Conservation (phyloP, 2,113 vertebrate genomes). For the Pollimyrus isidori region DNA sequence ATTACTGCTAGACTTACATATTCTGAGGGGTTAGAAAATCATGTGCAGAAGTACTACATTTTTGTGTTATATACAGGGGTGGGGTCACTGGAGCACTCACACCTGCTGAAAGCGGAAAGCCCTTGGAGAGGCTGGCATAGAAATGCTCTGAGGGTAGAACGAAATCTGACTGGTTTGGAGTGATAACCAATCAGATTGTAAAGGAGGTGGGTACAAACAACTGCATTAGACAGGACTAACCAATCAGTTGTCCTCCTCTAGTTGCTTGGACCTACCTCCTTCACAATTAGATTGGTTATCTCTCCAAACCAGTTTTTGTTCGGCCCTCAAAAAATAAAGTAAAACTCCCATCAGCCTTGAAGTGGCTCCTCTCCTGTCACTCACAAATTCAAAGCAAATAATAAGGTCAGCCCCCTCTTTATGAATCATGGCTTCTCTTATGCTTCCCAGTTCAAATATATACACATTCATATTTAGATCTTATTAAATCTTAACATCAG, state of each 20-base stretch:
- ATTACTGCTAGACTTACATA: background rate
- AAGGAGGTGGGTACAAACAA: no score
- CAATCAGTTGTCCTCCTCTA: no score
- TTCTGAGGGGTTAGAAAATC: background rate
- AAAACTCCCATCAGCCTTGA: background rate
- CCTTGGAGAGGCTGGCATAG: no score
- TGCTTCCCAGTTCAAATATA: background rate
- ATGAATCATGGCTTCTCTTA: background rate
- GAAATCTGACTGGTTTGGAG: no score
- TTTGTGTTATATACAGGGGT: background rate
- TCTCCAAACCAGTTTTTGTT: no score
- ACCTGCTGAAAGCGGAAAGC: background rate
- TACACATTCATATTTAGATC: background rate
- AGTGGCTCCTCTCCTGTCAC: background rate
- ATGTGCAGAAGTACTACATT: background rate
- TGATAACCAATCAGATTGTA: no score
- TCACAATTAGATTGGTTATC: no score
- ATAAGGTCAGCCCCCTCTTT: background rate
- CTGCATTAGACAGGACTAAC: no score
- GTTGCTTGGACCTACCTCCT: background rate
- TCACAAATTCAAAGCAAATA: background rate
- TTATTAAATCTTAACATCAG: background rate
- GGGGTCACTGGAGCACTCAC: background rate
- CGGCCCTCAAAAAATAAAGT: no score
- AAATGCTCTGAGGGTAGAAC: no score